A percentile compares a stretch with the other conserved stretches of the same genome.
Evolutionary conservation across 2,113 vertebrate species (phyloP).

Genomic region (Donacobius atricapilla): DNA sequence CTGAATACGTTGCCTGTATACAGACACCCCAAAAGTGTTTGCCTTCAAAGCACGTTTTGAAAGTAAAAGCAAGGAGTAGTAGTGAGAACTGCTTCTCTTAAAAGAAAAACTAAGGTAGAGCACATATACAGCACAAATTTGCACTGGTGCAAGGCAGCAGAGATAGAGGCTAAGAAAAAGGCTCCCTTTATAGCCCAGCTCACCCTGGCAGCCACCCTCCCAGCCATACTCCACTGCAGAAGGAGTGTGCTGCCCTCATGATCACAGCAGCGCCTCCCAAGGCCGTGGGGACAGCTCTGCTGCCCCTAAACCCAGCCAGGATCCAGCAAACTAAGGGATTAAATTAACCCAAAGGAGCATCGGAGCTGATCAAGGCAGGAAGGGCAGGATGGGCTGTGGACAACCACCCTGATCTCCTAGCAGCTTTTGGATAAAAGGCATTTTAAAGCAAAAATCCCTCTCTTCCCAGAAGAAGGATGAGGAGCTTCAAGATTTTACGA

Average conservation of each 20-base stretch:
- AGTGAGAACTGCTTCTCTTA: neutral
- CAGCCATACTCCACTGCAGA: slow-evolving; percentile 20
- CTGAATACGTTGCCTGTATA: rapidly evolving
- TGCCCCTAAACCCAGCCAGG: neutral
- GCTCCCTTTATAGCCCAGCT: slow-evolving; percentile 1
- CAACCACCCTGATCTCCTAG: neutral
- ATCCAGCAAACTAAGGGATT: neutral
- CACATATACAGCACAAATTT: neutral
- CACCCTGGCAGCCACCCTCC: neutral
- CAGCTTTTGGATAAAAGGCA: neutral
- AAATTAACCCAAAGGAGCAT: neutral
- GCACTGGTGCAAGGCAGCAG: neutral
- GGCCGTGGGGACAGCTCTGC: neutral
- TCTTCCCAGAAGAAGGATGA: neutral
- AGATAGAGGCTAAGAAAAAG: neutral
- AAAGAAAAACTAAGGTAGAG: neutral
- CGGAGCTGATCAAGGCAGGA: rapidly evolving
- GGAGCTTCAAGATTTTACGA: neutral
- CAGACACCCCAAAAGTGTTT: neutral
- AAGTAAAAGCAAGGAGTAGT: neutral
- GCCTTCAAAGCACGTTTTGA: neutral
- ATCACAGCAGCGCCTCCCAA: neutral
- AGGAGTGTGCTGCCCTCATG: neutral
- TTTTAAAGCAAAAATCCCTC: neutral
- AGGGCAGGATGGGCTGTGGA: neutral